A percentile compares a stretch with the other conserved stretches of the same genome.
phyloP scores from a whole-genome alignment of 2,888 invertebrate genomes.

The Xylocampa areola region DNA sequence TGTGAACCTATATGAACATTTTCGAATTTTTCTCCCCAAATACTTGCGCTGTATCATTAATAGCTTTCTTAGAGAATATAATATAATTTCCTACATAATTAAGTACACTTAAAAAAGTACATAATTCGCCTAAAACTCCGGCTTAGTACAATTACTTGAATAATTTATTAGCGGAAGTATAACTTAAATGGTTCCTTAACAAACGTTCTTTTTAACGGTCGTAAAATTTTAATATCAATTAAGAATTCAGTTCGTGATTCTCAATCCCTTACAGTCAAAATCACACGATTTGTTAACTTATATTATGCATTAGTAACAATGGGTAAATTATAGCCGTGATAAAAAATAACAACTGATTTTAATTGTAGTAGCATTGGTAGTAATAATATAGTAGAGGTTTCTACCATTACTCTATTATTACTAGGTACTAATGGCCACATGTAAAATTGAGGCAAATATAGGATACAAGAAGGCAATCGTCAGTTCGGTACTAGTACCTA shows the following conservation, averaged over 20 bases:
- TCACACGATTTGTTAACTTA: conserved; percentile 5
- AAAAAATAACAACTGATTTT: conserved; percentile 4
- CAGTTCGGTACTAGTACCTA: too few relatives aligned
- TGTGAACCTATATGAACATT: too few relatives aligned
- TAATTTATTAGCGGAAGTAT: conserved; percentile 47
- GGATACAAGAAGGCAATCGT: too few relatives aligned
- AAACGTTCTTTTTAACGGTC: conserved; percentile 22
- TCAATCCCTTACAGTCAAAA: conserved; percentile 20
- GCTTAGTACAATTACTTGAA: conserved; percentile 36
- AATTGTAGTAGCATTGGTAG: conserved; percentile 3
- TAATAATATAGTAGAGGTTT: conserved; percentile 6
- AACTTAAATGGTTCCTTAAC: conserved; percentile 34
- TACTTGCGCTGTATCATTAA: conserved; percentile 23
- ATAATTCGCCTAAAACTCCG: conserved; percentile 19
- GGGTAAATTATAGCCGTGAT: conserved; percentile 4
- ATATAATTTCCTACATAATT: conserved; percentile 35
- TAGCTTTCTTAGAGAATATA: conserved; percentile 23
- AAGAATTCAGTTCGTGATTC: conserved; percentile 28
- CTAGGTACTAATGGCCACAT: not conserved
- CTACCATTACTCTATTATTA: too few relatives aligned
- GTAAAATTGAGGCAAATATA: not conserved
- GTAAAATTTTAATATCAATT: conserved; percentile 31
- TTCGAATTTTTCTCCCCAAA: not conserved
- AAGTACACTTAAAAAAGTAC: conserved; percentile 35
- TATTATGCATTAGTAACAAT: conserved; percentile 3